phyloP scores from a whole-genome alignment of 2,888 invertebrate species.

The Meganola albula region DNA sequence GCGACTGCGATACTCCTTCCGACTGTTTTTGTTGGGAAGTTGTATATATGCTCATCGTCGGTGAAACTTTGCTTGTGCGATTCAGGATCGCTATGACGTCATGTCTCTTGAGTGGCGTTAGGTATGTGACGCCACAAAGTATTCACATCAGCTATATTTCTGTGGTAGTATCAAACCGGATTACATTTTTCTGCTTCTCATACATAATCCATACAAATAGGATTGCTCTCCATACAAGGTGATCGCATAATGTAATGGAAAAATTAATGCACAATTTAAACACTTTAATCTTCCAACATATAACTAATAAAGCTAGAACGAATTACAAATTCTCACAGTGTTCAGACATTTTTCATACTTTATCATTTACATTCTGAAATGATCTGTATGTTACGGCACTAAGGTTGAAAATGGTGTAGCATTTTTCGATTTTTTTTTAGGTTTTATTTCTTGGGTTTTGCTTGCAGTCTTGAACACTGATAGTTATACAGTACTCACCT shows the following conservation, averaged over 20 bases:
- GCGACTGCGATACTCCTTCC: too few species aligned
- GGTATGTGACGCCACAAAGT: too few species aligned
- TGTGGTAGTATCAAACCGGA: too few species aligned
- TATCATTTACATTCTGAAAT: background rate
- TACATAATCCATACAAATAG: background rate
- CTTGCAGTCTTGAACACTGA: background rate
- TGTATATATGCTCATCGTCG: too few species aligned
- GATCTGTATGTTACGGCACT: background rate
- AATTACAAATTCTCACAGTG: constrained; percentile 30
- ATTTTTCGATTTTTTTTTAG: background rate
- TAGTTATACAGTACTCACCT: background rate
- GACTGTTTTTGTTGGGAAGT: too few species aligned
- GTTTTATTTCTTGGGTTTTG: constrained; percentile 14
- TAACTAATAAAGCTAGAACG: constrained; percentile 1
- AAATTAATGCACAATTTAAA: constrained; percentile 11
- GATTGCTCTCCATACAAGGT: background rate
- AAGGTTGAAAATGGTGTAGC: background rate
- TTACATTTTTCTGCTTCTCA: background rate
- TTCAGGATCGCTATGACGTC: too few species aligned
- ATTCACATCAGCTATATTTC: too few species aligned
- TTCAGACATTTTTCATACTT: constrained; percentile 11
- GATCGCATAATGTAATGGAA: constrained; percentile 1
- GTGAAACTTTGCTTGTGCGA: too few species aligned
- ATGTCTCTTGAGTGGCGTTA: too few species aligned
- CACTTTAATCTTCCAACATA: constrained; percentile 4